These are phyloP conservation scores for Hesperia comma DNA, from an alignment of 2,888 invertebrate species.

Conservation along the genomic window DNA sequence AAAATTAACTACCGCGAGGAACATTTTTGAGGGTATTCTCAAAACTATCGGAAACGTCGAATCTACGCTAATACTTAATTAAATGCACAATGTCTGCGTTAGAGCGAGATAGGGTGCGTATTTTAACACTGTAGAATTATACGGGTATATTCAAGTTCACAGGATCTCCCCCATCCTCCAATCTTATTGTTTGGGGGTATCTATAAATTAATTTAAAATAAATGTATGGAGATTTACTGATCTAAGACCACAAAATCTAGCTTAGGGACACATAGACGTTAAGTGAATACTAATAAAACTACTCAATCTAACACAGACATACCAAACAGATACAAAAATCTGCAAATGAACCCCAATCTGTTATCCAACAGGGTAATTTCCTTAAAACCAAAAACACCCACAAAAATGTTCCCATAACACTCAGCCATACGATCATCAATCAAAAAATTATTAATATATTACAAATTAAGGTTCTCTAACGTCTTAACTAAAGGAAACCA, in stretches of 20 bases:
- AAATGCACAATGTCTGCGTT: constrained; percentile 22
- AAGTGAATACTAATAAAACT: too few relatives aligned
- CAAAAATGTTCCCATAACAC: constrained; percentile 3
- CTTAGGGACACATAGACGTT: too few relatives aligned
- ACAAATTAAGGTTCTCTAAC: constrained; percentile 14
- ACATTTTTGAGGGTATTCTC: constrained; percentile 13
- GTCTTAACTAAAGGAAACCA: constrained; percentile 24
- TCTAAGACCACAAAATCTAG: too few relatives aligned
- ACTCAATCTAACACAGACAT: constrained; percentile 10
- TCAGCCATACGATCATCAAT: background rate
- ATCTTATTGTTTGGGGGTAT: too few relatives aligned
- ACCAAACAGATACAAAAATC: background rate
- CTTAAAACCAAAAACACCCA: constrained; percentile 4
- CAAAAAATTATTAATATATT: constrained; percentile 15
- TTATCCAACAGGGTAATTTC: background rate
- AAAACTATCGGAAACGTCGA: background rate
- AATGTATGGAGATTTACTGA: too few relatives aligned
- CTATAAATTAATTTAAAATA: too few relatives aligned
- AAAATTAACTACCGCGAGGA: background rate
- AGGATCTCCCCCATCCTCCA: too few relatives aligned
- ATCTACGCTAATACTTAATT: constrained; percentile 19
- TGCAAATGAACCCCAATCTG: background rate
- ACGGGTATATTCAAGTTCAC: too few relatives aligned
- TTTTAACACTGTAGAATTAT: too few relatives aligned
- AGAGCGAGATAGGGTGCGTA: background rate